Evolutionary conservation across 2,113 vertebrate genomes (phyloP).

Genomic region (Vanacampus margaritifer): DNA sequence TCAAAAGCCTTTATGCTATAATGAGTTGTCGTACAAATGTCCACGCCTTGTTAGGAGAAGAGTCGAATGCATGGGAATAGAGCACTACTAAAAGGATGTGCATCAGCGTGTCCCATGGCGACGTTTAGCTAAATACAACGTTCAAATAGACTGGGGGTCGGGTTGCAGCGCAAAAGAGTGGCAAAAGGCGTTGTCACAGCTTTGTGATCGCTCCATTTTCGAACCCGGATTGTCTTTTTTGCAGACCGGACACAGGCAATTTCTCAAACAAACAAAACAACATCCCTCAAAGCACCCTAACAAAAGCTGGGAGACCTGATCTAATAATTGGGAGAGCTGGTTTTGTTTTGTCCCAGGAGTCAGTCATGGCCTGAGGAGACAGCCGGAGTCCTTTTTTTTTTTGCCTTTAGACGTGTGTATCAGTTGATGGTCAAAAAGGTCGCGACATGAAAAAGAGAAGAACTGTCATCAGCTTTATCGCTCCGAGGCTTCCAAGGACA

Average conservation of each 20-base stretch:
- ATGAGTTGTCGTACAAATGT: background rate
- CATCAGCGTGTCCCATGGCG: conserved; percentile 66
- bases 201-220: conserved; percentile 71
- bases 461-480: conserved; percentile 30
- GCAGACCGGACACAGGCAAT: conserved; percentile 66
- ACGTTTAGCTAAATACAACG: conserved; percentile 73
- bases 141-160: conserved; percentile 67
- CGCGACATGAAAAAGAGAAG: conserved; percentile 44
- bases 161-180: conserved; percentile 66
- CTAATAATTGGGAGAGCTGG: conserved; percentile 48
- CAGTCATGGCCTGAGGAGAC: conserved; percentile 60
- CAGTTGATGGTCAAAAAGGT: conserved; percentile 56
- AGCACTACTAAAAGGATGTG: conserved; percentile 62
- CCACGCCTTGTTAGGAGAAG: conserved; percentile 33
- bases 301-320: conserved; percentile 66
- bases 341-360: conserved; percentile 42
- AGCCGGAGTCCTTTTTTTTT: conserved; percentile 11
- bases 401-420: conserved; percentile 45
- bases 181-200: conserved; percentile 65
- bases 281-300: conserved; percentile 57
- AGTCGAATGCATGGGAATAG: conserved; percentile 67
- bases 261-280: conserved; percentile 71
- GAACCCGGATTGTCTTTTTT: conserved; percentile 25
- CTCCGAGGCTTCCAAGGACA: conserved; percentile 32
- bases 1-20: conserved; percentile 3